Evolutionary conservation across 2,113 vertebrate genomes (phyloP).

Genomic region (Triplophysa siluroides): DNA sequence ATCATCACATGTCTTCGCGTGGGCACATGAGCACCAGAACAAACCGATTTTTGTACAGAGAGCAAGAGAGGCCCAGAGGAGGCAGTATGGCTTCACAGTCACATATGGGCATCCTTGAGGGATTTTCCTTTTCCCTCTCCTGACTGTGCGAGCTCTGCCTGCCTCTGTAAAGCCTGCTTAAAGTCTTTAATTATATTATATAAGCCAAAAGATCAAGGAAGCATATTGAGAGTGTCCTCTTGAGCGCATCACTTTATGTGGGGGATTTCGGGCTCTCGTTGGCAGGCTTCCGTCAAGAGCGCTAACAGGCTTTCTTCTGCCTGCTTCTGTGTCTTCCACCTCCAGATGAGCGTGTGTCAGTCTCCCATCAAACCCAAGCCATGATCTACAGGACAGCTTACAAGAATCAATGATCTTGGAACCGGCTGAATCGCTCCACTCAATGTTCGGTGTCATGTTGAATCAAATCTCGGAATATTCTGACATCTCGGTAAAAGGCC

Average conservation of each 20-base stretch:
- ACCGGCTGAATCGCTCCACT: background rate
- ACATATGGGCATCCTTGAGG: constrained; percentile 57
- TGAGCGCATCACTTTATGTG: constrained; percentile 49
- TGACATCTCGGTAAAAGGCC: constrained; percentile 1
- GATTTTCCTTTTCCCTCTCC: constrained; percentile 44
- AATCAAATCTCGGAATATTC: background rate
- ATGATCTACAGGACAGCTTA: constrained; percentile 1
- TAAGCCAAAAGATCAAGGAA: constrained; percentile 71
- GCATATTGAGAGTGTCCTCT: constrained; percentile 62
- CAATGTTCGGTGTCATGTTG: constrained; percentile 23
- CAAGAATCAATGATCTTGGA: constrained; percentile 30
- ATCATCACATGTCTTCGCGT: constrained; percentile 1
- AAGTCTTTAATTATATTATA: constrained; percentile 75
- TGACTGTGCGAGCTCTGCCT: constrained; percentile 53
- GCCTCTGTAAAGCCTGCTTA: constrained; percentile 67
- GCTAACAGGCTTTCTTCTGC: constrained; percentile 34
- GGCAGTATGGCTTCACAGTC: constrained; percentile 43
- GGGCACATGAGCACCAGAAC: constrained; percentile 35
- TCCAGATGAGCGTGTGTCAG: constrained; percentile 35
- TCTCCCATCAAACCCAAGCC: constrained; percentile 1
- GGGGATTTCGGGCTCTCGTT: constrained; percentile 50
- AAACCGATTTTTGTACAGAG: constrained; percentile 39
- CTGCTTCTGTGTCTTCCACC: constrained; percentile 8
- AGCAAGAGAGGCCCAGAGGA: constrained; percentile 41
- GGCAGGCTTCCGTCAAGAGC: constrained; percentile 28